Conservation (phyloP, 2,113 vertebrate genomes). For the Tragelaphus scriptus region DNA sequence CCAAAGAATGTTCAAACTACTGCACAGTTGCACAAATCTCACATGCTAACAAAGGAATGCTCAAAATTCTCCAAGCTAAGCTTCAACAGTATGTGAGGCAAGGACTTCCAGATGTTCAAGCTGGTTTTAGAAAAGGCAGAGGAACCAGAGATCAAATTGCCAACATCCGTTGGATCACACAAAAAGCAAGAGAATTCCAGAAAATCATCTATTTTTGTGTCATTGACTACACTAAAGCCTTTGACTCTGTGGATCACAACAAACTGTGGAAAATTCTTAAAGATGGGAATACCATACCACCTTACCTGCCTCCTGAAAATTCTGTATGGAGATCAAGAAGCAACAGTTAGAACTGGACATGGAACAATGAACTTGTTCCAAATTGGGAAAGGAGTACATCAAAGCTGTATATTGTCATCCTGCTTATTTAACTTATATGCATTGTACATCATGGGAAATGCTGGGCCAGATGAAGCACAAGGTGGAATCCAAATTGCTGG, state of each 20-base stretch:
- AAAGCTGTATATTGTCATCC: not conserved
- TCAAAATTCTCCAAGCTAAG: not conserved
- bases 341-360: not conserved
- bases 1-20: not conserved
- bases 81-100: not conserved
- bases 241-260: not conserved
- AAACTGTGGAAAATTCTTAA: not conserved
- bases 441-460: not conserved
- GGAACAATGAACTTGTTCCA: not conserved
- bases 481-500: not conserved
- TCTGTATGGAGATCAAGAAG: not conserved
- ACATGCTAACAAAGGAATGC: not conserved
- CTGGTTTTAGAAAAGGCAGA: not conserved
- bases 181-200: not conserved
- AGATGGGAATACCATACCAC: not conserved
- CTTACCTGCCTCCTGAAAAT: not conserved
- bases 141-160: not conserved
- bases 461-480: not conserved
- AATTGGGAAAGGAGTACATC: not conserved
- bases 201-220: not conserved
- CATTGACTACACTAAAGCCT: not conserved
- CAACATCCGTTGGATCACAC: rapidly evolving
- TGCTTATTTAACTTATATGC: not conserved
- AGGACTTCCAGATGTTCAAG: not conserved
- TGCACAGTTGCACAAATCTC: not conserved